Evolutionary conservation across 2,797 vertebrate species (phyloP).

Genomic region (Pagetopsis macropterus): DNA sequence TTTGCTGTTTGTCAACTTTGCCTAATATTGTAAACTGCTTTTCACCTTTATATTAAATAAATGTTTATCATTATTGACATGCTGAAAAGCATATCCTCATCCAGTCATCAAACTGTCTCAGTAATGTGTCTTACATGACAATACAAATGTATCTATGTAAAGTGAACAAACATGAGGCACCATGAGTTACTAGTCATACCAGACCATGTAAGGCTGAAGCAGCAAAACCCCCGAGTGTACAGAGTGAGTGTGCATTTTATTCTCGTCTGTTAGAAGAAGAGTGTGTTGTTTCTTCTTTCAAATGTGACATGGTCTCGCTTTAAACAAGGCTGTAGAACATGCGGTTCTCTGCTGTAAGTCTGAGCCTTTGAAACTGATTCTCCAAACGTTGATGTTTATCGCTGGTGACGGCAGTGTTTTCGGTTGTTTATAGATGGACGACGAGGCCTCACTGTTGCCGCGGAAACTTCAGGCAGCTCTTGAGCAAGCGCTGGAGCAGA

Average conservation of each 20-base stretch:
- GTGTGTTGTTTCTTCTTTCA: background rate
- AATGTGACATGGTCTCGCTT: constrained; percentile 7
- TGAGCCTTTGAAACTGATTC: constrained; percentile 45
- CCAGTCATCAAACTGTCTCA: constrained; percentile 5
- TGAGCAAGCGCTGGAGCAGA: constrained; percentile 96
- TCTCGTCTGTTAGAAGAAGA: background rate
- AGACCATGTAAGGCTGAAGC: background rate
- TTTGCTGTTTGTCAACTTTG: no score
- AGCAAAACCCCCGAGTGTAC: background rate
- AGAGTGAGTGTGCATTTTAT: background rate
- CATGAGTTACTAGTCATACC: background rate
- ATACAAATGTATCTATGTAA: background rate
- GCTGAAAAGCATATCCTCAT: background rate
- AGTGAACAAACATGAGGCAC: constrained; percentile 8
- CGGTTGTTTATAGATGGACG: constrained; percentile 90
- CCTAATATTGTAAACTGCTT: constrained; percentile 1
- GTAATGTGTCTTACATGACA: constrained; percentile 1
- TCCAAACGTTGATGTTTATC: constrained; percentile 62
- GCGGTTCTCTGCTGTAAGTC: constrained; percentile 27
- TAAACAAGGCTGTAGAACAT: constrained; percentile 38
- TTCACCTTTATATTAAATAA: background rate
- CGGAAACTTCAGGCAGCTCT: constrained; percentile 97
- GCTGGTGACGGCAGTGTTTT: constrained; percentile 51
- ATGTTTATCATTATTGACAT: background rate
- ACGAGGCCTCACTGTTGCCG: constrained; percentile 95